Conservation (phyloP, 92 coral and sea anemone species). For the Montipora capitata region DNA sequence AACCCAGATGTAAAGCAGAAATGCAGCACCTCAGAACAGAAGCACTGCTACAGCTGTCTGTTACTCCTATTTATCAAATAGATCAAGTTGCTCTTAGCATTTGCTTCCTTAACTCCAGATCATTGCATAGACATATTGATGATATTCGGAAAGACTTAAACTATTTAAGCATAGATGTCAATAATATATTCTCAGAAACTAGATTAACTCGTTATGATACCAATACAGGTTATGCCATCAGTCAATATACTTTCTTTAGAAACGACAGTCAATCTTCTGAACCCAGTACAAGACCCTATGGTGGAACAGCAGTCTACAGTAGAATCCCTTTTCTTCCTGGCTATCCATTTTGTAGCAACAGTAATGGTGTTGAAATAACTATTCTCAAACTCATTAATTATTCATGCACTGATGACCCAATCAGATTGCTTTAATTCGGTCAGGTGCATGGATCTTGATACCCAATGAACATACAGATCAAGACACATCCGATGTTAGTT, state of each 20-base stretch:
- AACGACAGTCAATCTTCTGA: slow-evolving; percentile 7
- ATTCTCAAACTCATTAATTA: too few species aligned
- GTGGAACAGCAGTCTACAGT: not conserved
- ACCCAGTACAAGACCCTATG: not conserved
- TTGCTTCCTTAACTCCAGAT: not conserved
- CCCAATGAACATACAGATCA: too few species aligned
- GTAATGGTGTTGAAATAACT: slow-evolving; percentile 6
- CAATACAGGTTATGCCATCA: slow-evolving; percentile 1
- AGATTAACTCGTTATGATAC: not conserved
- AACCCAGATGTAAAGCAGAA: too few species aligned
- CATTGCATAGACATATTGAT: slow-evolving; percentile 6
- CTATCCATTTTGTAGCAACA: slow-evolving; percentile 1
- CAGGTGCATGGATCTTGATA: too few species aligned
- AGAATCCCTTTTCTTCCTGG: slow-evolving; percentile 2
- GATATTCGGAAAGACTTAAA: slow-evolving; percentile 5
- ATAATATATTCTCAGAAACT: slow-evolving; percentile 17
- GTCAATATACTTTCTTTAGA: not conserved
- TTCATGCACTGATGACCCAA: too few species aligned
- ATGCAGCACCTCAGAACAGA: too few species aligned
- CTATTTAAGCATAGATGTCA: not conserved
- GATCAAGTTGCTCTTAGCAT: not conserved
- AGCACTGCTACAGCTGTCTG: too few species aligned
- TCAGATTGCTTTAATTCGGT: too few species aligned
- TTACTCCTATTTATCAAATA: not conserved
- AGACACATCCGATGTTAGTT: too few species aligned